Evolutionary conservation across 1,140 invertebrate species (phyloP).

Genomic region (Atta colombica): DNA sequence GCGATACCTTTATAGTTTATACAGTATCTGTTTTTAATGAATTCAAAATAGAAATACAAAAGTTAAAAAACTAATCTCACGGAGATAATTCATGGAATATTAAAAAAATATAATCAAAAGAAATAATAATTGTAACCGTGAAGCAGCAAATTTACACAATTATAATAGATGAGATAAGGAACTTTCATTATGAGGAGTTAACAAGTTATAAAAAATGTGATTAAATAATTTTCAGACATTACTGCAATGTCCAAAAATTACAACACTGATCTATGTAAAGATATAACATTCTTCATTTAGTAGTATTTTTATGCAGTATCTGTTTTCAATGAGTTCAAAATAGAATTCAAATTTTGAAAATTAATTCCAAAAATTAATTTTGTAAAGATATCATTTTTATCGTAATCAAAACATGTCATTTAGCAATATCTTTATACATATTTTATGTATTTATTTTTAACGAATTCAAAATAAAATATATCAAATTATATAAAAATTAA

Average conservation of each 20-base stretch:
- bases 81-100: not conserved
- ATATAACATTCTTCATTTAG: not conserved
- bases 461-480: not conserved
- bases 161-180: not conserved
- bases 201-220: not conserved
- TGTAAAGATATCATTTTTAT: not conserved
- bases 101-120: not conserved
- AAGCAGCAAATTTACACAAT: not conserved
- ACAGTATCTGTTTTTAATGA: not conserved
- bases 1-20: not conserved
- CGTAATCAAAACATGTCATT: not conserved
- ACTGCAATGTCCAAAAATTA: not conserved
- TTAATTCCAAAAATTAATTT: not conserved
- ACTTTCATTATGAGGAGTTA: not conserved
- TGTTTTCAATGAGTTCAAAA: not conserved
- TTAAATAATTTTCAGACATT: not conserved
- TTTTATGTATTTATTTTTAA: not conserved
- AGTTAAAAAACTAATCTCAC: not conserved
- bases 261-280: not conserved
- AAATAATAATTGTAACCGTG: not conserved
- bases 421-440: not conserved
- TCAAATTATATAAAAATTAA: not conserved
- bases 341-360: not conserved
- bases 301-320: not conserved
- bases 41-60: not conserved